Evolutionary conservation across 1,140 invertebrate genomes (phyloP).

Genomic region (Capitella teleta): DNA sequence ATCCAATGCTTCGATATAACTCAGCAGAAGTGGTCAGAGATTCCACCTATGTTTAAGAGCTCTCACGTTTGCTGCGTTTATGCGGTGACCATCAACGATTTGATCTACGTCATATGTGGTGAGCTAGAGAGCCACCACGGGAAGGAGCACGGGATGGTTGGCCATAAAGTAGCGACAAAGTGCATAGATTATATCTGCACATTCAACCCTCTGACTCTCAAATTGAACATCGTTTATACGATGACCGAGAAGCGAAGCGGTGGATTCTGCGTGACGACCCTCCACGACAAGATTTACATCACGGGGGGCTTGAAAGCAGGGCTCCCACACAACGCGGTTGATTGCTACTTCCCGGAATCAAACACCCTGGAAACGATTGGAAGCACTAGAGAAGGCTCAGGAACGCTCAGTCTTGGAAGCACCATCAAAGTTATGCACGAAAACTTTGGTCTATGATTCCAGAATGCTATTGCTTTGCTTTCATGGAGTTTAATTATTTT

Average conservation of each 20-base stretch:
- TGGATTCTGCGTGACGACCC: conserved; percentile 5
- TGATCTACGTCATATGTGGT: conserved; percentile 8
- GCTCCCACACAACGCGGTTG: conserved; percentile 4
- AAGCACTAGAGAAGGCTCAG: conserved; percentile 8
- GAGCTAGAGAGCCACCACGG: background rate
- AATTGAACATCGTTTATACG: background rate
- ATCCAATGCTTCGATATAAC: conserved; percentile 7
- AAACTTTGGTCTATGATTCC: conserved; percentile 13
- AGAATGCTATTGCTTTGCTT: too few species aligned
- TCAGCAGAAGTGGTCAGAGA: conserved; percentile 8
- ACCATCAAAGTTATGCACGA: conserved; percentile 15
- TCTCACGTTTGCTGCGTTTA: conserved; percentile 8
- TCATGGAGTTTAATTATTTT: too few species aligned
- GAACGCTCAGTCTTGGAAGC: conserved; percentile 8
- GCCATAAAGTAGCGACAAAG: background rate
- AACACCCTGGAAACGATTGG: conserved; percentile 7
- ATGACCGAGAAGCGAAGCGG: conserved; percentile 3
- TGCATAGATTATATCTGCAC: conserved; percentile 3
- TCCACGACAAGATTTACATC: conserved; percentile 9
- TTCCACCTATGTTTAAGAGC: background rate
- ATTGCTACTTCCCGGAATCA: conserved; percentile 2
- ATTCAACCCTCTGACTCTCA: conserved; percentile 2
- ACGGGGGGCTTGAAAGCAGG: conserved; percentile 7
- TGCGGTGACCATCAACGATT: conserved; percentile 5
- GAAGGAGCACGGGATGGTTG: background rate